Evolutionary conservation across 2,888 invertebrate species (phyloP), one percentile per base, ranked within the genome.

Genomic region (Agrilus biguttatus): DNA sequence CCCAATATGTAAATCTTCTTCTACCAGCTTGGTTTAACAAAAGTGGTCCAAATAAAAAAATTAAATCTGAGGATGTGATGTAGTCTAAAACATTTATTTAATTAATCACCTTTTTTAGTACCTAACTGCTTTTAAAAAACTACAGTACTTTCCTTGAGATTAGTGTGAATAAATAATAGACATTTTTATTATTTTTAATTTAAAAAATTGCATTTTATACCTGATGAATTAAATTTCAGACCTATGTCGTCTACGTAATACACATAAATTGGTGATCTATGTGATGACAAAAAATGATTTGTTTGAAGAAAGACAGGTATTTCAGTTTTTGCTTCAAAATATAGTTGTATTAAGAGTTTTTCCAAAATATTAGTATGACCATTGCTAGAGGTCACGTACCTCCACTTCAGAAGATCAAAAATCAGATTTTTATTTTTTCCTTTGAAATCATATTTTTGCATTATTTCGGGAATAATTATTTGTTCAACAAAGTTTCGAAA

Each of bases 21-120:
- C 82, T 71, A 2, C 77, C 74, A 44, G 80, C 68, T 66, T 80
- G 78, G 50, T 78, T 76, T 56, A 78, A 72, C 34, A 81, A 57
- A 33, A 75, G 70, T 35, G 81, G 80, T 5, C 83, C 82, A 50
- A 82, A 68, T 21, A 82, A 59, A 32, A 80, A 67, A 8, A 81
- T 68, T 45, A 83, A 61, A 59, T 83, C 83, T 0, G 79, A 71
- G 5, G 80, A 77, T 50, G 81, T 78, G 1, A 74, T 71, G n/a
- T 78, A 74, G 43, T 80, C 81, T 74, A 48, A 14, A 55, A 52
- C 37, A 38, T 8, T n/a, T 21, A 50, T n/a, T n/a, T n/a, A 39
- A 28, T 42, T 40, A 19, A 33, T 21, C 17, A 17, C 21, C 21
- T 21, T n/a, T n/a, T n/a, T 21, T 5, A 21, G 5, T 5, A 21